Conservation (phyloP, 2,888 invertebrate genomes). For the Koerneria pararmatus region DNA sequence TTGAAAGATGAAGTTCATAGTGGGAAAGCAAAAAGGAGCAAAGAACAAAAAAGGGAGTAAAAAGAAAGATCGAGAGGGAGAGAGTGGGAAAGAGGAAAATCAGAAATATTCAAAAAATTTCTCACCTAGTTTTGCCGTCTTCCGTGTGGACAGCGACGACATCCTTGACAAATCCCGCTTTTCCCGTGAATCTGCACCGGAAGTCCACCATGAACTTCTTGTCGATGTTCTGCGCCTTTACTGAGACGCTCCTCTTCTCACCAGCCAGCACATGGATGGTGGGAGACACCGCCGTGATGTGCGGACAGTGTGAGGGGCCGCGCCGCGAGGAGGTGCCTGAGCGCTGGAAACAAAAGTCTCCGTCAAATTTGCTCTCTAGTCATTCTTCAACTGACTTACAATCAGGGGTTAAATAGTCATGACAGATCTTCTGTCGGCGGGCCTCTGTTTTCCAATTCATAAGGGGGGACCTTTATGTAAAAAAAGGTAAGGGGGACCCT, state of each 20-base stretch:
- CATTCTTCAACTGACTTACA: no score
- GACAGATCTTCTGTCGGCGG: no score
- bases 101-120: not conserved
- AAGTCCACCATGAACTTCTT: slow-evolving; percentile 58
- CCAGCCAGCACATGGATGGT: slow-evolving; percentile 61
- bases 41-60: not conserved
- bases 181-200: slow-evolving; percentile 52
- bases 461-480: no score
- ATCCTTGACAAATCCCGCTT: slow-evolving; percentile 35
- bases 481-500: no score
- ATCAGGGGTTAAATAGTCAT: no score
- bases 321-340: slow-evolving; percentile 46
- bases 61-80: not conserved
- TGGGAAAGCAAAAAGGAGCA: not conserved
- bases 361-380: no score
- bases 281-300: slow-evolving; percentile 49
- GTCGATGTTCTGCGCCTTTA: slow-evolving; percentile 51
- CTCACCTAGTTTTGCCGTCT: slow-evolving; percentile 41
- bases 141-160: slow-evolving; percentile 31
- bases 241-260: slow-evolving; percentile 55
- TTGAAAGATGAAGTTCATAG: no score
- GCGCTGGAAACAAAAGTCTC: slow-evolving; percentile 43
- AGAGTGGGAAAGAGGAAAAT: not conserved
- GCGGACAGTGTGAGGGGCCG: slow-evolving; percentile 61
- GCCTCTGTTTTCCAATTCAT: no score